Percentiles rank a stretch among this genome's conserved stretches.
phyloP scores from a whole-genome alignment of 2,797 vertebrate species.

The Sebastes matsubarae region DNA sequence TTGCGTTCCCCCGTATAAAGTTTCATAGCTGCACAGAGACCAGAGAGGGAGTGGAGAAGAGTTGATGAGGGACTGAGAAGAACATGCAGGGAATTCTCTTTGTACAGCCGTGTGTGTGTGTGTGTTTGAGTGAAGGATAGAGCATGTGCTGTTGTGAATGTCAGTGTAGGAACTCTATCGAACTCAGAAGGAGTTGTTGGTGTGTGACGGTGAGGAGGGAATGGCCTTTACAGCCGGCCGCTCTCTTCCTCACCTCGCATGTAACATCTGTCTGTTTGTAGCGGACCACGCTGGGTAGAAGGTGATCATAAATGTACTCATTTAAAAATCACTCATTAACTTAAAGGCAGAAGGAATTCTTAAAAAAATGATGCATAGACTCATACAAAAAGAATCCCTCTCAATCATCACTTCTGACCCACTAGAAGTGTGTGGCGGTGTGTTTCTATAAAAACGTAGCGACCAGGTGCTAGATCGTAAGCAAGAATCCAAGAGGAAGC shows the following conservation, averaged over 20 bases:
- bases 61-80: slow-evolving; percentile 1
- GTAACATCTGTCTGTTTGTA: slow-evolving; percentile 42
- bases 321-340: slow-evolving; percentile 12
- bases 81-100: slow-evolving; percentile 24
- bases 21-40: slow-evolving; percentile 52
- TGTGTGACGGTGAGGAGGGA: slow-evolving; percentile 43
- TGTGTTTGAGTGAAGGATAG: background rate
- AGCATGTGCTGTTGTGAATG: slow-evolving; percentile 15
- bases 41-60: slow-evolving; percentile 27
- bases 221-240: slow-evolving; percentile 39
- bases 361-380: too few relatives aligned
- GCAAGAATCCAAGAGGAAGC: too few relatives aligned
- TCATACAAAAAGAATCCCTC: too few relatives aligned
- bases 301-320: slow-evolving; percentile 40
- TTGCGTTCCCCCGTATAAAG: slow-evolving; percentile 33
- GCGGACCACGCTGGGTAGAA: slow-evolving; percentile 44
- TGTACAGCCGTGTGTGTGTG: background rate
- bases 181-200: slow-evolving; percentile 16
- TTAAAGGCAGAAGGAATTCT: background rate
- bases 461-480: too few relatives aligned
- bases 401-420: too few relatives aligned
- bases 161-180: slow-evolving; percentile 7
- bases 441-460: too few relatives aligned
- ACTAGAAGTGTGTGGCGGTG: too few relatives aligned
- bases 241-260: slow-evolving; percentile 29